Conservation (phyloP, 1,140 invertebrate genomes). For the Geopemphigus sp. region DNA sequence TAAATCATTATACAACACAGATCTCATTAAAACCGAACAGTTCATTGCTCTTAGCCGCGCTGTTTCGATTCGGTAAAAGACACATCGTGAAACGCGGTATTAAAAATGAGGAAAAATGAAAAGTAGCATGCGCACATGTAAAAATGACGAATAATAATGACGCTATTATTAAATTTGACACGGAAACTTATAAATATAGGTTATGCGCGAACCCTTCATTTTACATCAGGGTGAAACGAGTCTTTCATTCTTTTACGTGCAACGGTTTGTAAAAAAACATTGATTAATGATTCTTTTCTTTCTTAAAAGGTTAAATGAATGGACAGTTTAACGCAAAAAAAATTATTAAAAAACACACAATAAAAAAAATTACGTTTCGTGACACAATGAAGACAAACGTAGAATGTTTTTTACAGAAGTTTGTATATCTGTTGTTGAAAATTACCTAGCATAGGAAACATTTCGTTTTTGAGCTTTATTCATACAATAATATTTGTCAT, state of each 20-base stretch:
- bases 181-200: slow-evolving; percentile 34
- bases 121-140: slow-evolving; percentile 3
- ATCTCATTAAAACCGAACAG: slow-evolving; percentile 31
- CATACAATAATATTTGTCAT: neutral
- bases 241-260: slow-evolving; percentile 7
- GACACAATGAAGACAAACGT: neutral
- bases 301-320: slow-evolving; percentile 24
- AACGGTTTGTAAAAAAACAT: slow-evolving; percentile 13
- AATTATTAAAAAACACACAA: neutral
- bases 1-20: slow-evolving; percentile 13
- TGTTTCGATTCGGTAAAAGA: slow-evolving; percentile 4
- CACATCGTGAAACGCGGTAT: neutral
- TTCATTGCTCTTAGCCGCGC: slow-evolving; percentile 30
- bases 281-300: slow-evolving; percentile 39
- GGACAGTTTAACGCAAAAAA: slow-evolving; percentile 7
- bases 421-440: neutral
- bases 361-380: neutral
- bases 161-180: slow-evolving; percentile 44
- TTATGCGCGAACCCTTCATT: neutral
- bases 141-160: slow-evolving; percentile 14
- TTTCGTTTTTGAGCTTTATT: too few relatives aligned
- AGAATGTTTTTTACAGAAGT: neutral
- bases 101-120: neutral
- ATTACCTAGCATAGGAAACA: too few relatives aligned
- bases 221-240: neutral